These are phyloP conservation scores for Epinotia ramella DNA, from an alignment of 2,888 invertebrate species.

Conservation along the genomic window DNA sequence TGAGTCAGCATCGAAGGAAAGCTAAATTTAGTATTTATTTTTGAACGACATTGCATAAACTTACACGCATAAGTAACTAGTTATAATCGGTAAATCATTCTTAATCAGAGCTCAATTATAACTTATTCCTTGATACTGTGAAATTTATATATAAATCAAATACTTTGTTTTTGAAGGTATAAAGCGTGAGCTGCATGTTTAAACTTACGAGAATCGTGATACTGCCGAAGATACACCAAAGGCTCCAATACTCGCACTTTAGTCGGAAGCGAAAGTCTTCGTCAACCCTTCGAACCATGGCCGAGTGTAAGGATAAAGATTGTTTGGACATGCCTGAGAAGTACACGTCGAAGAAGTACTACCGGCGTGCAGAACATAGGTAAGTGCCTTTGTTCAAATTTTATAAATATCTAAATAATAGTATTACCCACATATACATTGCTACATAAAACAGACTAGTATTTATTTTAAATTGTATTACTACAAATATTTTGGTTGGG, in stretches of 20 bases:
- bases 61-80: not conserved
- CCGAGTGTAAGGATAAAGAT: constrained; percentile 60
- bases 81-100: not conserved
- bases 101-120: not conserved
- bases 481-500: not conserved
- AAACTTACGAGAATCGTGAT: constrained; percentile 46
- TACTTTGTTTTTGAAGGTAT: constrained; percentile 46
- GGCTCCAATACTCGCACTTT: constrained; percentile 50
- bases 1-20: constrained; percentile 34
- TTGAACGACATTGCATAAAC: constrained; percentile 45
- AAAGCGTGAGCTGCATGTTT: constrained; percentile 49
- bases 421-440: not conserved
- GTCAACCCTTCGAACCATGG: constrained; percentile 54
- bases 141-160: not conserved
- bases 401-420: not conserved
- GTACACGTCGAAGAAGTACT: constrained; percentile 69
- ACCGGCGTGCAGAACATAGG: constrained; percentile 77
- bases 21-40: constrained; percentile 45
- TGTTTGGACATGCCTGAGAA: constrained; percentile 59
- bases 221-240: constrained; percentile 50
- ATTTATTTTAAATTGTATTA: not conserved
- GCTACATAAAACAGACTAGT: too few relatives aligned
- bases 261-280: constrained; percentile 24
- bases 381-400: constrained; percentile 53
- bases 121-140: constrained; percentile 2